Conservation (phyloP, 2,888 invertebrate species). For the Sacculina carcini region DNA sequence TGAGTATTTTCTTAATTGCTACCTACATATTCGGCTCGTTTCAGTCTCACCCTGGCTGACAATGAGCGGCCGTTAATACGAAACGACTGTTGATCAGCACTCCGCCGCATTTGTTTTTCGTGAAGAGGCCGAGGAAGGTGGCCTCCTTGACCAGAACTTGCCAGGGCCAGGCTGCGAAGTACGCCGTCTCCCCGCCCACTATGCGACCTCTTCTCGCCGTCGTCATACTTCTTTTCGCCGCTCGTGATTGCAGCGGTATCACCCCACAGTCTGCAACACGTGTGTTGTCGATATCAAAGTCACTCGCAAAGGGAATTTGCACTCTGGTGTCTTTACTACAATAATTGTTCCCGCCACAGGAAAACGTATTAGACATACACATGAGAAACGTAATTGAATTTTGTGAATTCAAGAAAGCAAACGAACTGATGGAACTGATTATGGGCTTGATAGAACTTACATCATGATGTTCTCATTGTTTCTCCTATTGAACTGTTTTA, state of each 20-base stretch:
- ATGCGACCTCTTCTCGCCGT: slow-evolving; percentile 33
- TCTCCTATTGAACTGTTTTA: no score
- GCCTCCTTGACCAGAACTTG: slow-evolving; percentile 71
- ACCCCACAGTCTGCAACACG: slow-evolving; percentile 52
- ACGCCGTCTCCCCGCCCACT: slow-evolving; percentile 63
- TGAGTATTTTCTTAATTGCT: no score
- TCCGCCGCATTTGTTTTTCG: slow-evolving; percentile 83
- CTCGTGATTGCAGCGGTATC: slow-evolving; percentile 33
- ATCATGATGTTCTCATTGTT: no score
- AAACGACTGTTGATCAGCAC: slow-evolving; percentile 65
- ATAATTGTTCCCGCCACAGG: no score
- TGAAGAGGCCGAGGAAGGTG: slow-evolving; percentile 75
- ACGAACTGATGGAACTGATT: no score
- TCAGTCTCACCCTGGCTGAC: slow-evolving; percentile 75
- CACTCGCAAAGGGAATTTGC: no score
- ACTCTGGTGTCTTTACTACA: no score
- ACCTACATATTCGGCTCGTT: no score
- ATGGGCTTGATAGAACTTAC: no score
- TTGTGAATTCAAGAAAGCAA: no score
- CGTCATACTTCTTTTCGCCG: not conserved
- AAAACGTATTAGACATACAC: no score
- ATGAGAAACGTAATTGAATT: no score
- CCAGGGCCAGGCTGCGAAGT: slow-evolving; percentile 77
- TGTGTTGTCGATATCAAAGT: not conserved
- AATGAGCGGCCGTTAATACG: slow-evolving; percentile 79